Conservation (phyloP, 2,797 vertebrate species). For the Staurois parvus region DNA sequence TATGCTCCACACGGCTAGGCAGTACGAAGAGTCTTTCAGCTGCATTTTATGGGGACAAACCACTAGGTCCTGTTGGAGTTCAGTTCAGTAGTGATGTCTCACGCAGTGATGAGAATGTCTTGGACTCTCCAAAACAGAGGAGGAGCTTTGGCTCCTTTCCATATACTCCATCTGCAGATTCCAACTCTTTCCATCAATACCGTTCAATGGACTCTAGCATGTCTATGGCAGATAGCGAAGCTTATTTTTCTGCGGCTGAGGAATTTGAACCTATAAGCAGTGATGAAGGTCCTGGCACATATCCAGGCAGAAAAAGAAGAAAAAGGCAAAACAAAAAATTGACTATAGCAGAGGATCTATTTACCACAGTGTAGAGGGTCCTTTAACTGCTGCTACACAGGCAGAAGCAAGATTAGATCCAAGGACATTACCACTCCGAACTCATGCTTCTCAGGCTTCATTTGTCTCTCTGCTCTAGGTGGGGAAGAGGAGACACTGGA, state of each 20-base stretch:
- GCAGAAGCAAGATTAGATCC: conserved; percentile 85
- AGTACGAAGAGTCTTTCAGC: conserved; percentile 97
- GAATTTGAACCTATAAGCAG: conserved; percentile 98
- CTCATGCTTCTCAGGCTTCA: conserved; percentile 93
- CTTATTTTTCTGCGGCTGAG: conserved; percentile 96
- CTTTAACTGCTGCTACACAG: conserved; percentile 84
- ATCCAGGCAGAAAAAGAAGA: conserved; percentile 94
- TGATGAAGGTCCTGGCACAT: conserved; percentile 96
- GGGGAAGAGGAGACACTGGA: conserved; percentile 87
- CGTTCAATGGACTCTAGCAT: conserved; percentile 96
- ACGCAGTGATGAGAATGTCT: conserved; percentile 93
- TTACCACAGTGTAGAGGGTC: conserved; percentile 96
- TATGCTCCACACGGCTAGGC: conserved; percentile 90
- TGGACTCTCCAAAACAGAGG: conserved; percentile 95
- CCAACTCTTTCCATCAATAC: conserved; percentile 96
- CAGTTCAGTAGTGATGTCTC: conserved; percentile 96
- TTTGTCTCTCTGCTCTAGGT: conserved; percentile 95
- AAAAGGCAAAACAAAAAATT: conserved; percentile 87
- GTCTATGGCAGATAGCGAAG: conserved; percentile 97
- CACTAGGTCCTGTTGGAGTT: conserved; percentile 83
- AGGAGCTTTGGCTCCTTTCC: conserved; percentile 97
- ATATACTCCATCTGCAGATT: conserved; percentile 94
- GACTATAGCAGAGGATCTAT: conserved; percentile 90
- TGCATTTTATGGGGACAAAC: conserved; percentile 91
- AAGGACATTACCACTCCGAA: conserved; percentile 83